Percentiles rank a stretch among this genome's conserved stretches.
Evolutionary conservation across 2,888 invertebrate genomes (phyloP).

Genomic region (Adelognathus sp.): DNA sequence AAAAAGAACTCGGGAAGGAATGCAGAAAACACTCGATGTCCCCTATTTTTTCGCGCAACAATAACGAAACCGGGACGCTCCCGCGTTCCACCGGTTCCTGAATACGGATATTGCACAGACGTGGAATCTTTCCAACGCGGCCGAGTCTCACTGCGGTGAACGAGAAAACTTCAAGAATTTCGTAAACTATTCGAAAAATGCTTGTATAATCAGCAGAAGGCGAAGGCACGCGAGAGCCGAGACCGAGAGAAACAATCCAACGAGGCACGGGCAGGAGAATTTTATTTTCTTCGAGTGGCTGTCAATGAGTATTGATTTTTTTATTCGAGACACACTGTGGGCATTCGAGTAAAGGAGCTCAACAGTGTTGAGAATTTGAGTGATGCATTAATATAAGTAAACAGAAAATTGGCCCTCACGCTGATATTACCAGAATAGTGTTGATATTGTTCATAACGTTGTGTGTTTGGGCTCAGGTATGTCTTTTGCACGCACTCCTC

Average conservation of each 20-base stretch:
- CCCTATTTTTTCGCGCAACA: slow-evolving; percentile 15
- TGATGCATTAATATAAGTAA: too few species aligned
- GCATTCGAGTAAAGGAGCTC: too few species aligned
- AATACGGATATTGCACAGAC: neutral
- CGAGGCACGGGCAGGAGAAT: neutral
- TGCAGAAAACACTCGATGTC: neutral
- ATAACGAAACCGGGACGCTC: slow-evolving; percentile 42
- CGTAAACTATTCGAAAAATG: slow-evolving; percentile 13
- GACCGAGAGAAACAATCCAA: neutral
- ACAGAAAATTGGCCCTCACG: too few species aligned
- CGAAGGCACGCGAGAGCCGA: neutral
- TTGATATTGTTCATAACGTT: too few species aligned
- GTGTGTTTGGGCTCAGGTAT: too few species aligned
- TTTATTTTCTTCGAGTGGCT: neutral
- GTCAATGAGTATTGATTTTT: too few species aligned
- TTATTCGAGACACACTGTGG: too few species aligned
- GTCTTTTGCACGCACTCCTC: too few species aligned
- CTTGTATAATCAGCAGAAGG: neutral
- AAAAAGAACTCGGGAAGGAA: slow-evolving; percentile 2
- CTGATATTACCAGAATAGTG: too few species aligned
- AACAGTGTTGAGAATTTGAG: too few species aligned
- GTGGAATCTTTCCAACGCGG: slow-evolving; percentile 28
- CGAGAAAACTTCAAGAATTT: slow-evolving; percentile 10
- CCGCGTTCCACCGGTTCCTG: neutral
- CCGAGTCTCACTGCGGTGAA: neutral